Evolutionary conservation across 2,797 vertebrate species (phyloP).

Genomic region (Crocodylus rhombifer): DNA sequence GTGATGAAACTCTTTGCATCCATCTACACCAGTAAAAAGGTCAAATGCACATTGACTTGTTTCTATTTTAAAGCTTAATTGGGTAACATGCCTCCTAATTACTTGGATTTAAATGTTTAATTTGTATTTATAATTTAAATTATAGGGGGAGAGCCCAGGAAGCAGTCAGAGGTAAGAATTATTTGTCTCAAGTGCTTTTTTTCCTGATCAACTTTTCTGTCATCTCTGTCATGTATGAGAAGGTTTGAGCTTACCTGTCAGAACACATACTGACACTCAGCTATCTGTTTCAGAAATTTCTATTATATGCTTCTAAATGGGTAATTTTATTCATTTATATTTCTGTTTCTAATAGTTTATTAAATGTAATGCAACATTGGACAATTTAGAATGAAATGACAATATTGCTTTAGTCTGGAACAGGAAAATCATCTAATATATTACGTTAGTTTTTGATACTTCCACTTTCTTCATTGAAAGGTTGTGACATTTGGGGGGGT

Average conservation of each 20-base stretch:
- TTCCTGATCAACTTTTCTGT: background rate
- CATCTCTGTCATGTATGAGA: background rate
- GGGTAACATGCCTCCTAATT: background rate
- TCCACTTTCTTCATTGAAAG: background rate
- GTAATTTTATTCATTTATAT: too few relatives aligned
- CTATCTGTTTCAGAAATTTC: background rate
- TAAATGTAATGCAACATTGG: background rate
- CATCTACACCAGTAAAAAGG: background rate
- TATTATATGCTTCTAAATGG: too few relatives aligned
- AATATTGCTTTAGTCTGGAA: background rate
- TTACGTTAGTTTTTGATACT: background rate
- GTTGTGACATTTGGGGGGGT: background rate
- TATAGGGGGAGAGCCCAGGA: slow-evolving; percentile 93
- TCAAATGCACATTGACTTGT: background rate
- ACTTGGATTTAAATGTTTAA: background rate
- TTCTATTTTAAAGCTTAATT: background rate
- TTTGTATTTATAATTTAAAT: slow-evolving; percentile 17
- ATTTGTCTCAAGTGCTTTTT: background rate
- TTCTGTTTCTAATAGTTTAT: too few relatives aligned
- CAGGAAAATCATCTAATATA: background rate
- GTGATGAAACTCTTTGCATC: background rate
- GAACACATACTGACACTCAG: background rate
- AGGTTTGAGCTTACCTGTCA: background rate
- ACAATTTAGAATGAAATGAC: background rate
- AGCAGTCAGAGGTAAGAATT: slow-evolving; percentile 88